A percentile compares a stretch with the other conserved stretches of the same genome.
These are phyloP conservation scores for Gymnorhina tibicen DNA, from an alignment of 2,113 vertebrate genomes.

Conservation along the genomic window DNA sequence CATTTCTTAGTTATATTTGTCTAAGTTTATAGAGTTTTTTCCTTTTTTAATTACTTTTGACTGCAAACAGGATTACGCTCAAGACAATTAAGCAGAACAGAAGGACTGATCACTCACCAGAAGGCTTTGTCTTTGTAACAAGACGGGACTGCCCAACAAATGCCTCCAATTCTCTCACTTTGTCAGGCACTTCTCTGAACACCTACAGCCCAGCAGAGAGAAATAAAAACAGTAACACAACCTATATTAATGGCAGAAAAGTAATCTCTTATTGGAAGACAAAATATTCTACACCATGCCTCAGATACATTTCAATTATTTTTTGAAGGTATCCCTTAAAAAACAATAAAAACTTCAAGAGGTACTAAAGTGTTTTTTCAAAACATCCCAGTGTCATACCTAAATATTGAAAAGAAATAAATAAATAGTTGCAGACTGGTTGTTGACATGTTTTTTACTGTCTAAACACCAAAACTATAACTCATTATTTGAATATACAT, in stretches of 20 bases:
- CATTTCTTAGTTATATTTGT: not conserved
- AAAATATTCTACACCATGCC: not conserved
- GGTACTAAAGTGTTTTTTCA: not conserved
- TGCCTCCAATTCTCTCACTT: conserved; percentile 76
- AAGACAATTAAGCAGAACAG: not conserved
- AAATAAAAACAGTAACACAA: not conserved
- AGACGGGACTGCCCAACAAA: conserved; percentile 64
- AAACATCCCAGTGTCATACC: not conserved
- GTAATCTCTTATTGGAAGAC: not conserved
- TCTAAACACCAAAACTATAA: not conserved
- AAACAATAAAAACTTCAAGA: not conserved
- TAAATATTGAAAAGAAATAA: not conserved
- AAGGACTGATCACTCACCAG: conserved; percentile 53
- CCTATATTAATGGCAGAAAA: not conserved
- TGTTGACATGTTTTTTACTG: not conserved
- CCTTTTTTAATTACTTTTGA: not conserved
- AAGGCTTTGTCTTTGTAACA: conserved; percentile 70
- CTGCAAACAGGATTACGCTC: not conserved
- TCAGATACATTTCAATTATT: not conserved
- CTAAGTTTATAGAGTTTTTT: not conserved
- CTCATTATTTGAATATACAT: not conserved
- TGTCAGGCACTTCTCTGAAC: conserved; percentile 79
- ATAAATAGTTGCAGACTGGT: not conserved
- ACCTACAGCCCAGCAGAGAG: conserved; percentile 60
- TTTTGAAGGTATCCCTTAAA: not conserved